Evolutionary conservation across 1,140 invertebrate genomes (phyloP).

Genomic region (Cylas formicarius): DNA sequence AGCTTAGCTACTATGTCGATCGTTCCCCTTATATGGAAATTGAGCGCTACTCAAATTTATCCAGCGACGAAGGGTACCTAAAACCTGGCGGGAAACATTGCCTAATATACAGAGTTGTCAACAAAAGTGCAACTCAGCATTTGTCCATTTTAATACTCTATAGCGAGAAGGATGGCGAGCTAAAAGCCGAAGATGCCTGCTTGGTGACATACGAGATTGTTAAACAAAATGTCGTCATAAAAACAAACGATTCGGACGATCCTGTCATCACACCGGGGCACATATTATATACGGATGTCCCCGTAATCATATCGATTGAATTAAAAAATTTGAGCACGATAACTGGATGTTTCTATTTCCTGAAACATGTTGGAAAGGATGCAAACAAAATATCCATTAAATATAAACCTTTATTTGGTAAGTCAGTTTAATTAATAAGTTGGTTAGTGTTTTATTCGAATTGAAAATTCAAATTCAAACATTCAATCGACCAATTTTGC

Average conservation of each 20-base stretch:
- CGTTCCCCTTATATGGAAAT: constrained; percentile 10
- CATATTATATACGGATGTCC: constrained; percentile 24
- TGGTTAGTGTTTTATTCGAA: not conserved
- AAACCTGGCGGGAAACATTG: not conserved
- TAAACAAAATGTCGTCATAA: constrained; percentile 22
- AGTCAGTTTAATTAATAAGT: constrained; percentile 6
- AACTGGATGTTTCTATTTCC: constrained; percentile 23
- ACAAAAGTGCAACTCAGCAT: constrained; percentile 10
- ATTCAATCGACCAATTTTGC: too few species aligned
- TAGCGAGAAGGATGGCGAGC: not conserved
- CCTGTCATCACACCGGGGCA: constrained; percentile 28
- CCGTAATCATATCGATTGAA: constrained; percentile 17
- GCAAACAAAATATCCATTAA: constrained; percentile 17
- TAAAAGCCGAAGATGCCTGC: constrained; percentile 20
- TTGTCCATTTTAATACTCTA: constrained; percentile 22
- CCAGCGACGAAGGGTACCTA: constrained; percentile 5
- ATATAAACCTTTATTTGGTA: constrained; percentile 24
- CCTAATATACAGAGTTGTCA: constrained; percentile 11
- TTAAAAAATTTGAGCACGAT: constrained; percentile 27
- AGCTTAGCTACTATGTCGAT: constrained; percentile 20
- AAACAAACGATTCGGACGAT: constrained; percentile 15
- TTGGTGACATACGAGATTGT: constrained; percentile 27
- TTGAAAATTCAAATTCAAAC: too few species aligned
- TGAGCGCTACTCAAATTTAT: constrained; percentile 4
- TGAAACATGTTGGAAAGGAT: constrained; percentile 22